Evolutionary conservation across 2,113 vertebrate species (phyloP), one percentile per base, ranked within the genome.

Genomic region (Sinocyclocheilus grahami): DNA sequence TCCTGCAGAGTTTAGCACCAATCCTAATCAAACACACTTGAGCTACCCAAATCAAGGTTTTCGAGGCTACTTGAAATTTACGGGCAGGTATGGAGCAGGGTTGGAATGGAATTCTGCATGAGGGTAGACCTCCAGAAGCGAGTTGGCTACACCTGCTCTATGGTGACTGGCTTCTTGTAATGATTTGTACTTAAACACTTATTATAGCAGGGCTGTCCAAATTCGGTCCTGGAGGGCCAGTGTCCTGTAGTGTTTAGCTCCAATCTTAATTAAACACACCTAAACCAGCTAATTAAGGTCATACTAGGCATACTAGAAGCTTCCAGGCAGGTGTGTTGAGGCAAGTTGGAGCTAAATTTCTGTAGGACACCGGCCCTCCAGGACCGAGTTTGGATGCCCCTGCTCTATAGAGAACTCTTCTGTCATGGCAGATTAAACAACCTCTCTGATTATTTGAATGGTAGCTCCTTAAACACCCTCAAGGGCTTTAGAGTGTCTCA

Each of bases 401-500:
- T 53, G 51, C 51, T 37, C 37, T 53, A 53, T 16, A 53, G 14
- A 4, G 11, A 22, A 74, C 24, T 16, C 9, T 8, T 16, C 8
- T 60, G 18, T 33, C 78, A 22, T 39, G 14, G 72, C 37, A n/a
- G 22, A 14, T 22, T 80, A 16, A 39, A 12, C 62, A 24, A 30
- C 22, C 51, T 87, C 18, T 69, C 82, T 63, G 48, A 60, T 80
- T 58, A 80, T 69, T 6, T 63, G 10, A 24, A 74, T 30, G 30
- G 58, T 75, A 55, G 42, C n/a, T 42, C 51, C 42, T 74, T 24
- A 24, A 60, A 48, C 6, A 71, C 24, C 51, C 77, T 46, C 4
- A 82, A 76, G 39, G 4, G 33, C 80, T 74, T 60, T 24, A 82
- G 8, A 46, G 55, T 51, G 65, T 84, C 85, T 84, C 33, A 62